Evolutionary conservation across 1,140 invertebrate species (phyloP), one percentile per base, ranked within the genome.

Genomic region (Himalopsyche phryganea): DNA sequence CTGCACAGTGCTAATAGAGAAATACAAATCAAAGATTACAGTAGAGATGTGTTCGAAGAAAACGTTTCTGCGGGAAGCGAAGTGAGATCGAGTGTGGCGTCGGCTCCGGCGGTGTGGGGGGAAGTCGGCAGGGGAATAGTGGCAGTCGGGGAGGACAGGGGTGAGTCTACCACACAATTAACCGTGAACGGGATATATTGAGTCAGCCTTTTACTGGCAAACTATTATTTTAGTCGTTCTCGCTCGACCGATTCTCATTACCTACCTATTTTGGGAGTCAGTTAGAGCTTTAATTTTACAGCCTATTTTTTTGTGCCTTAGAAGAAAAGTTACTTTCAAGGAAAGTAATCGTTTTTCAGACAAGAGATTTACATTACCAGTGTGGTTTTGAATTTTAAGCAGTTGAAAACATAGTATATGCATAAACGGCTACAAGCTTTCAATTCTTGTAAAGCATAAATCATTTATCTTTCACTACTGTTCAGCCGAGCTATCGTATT

Each of bases 121-220:
- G 62, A 64, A 15, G 62, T 64, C 18, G 62, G 58, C 0, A 23
- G 62, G 15, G 62, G 62, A 18, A 15, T 58, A 23, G 62, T 64
- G 6, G 47, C 62, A 13, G 62, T 58, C 14, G 48, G 58, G n/a
- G 58, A 50, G 35, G 53, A 64, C 6, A 60, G 51, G 50, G 62
- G 62, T 64, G 53, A 60, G 58, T 64, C 10, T 17, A 10, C 35
- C 51, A 20, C 50, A 44, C 38, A 42, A 51, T 51, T 53, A 44
- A 53, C 51, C 44, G 15, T 33, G 19, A 35, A 41, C 15, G 2
- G 15, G 38, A 40, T 40, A 51, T 40, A 41, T 54, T 14, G 38
- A 40, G 38, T 38, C 42, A 19, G 51, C 7, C 14, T 17, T 20
- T 18, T 45, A n/a, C 10, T 17, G 28, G 42, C 36, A 23, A 54